A percentile compares a stretch with the other conserved stretches of the same genome.
These are phyloP conservation scores for Lamellibrachia satsuma DNA, from an alignment of 2,888 invertebrate genomes.

Conservation along the genomic window DNA sequence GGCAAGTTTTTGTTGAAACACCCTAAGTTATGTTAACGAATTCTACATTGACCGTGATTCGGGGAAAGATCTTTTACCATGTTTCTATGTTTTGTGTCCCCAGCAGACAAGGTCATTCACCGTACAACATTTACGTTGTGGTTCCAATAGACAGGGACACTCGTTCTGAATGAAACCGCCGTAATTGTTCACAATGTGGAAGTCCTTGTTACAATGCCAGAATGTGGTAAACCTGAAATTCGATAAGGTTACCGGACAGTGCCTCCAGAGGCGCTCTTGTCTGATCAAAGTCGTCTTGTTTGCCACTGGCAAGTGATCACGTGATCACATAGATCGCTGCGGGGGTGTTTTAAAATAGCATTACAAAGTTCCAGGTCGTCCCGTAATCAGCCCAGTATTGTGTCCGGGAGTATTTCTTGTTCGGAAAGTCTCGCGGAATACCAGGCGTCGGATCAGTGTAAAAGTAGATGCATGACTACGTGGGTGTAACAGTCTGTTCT, in stretches of 20 bases:
- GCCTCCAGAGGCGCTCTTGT: neutral
- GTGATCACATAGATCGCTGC: neutral
- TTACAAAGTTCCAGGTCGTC: neutral
- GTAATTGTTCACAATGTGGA: neutral
- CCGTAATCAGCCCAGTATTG: neutral
- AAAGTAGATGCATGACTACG: too few species aligned
- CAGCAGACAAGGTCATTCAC: too few species aligned
- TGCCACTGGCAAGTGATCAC: neutral
- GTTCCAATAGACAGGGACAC: neutral
- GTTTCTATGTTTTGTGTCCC: too few species aligned
- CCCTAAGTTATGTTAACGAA: too few species aligned
- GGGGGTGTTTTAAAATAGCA: neutral
- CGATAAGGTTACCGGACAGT: neutral
- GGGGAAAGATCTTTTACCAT: too few species aligned
- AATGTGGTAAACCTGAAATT: slow-evolving; percentile 2
- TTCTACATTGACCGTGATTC: too few species aligned
- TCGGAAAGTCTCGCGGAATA: neutral
- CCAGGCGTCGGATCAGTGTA: neutral
- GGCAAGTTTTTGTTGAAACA: too few species aligned
- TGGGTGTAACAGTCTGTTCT: too few species aligned
- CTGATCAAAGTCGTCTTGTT: neutral
- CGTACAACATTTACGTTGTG: neutral
- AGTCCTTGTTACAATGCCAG: neutral
- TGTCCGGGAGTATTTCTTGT: neutral
- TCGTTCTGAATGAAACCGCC: neutral